Evolutionary conservation across 1,140 invertebrate species (phyloP).

Genomic region (Solen grandis): DNA sequence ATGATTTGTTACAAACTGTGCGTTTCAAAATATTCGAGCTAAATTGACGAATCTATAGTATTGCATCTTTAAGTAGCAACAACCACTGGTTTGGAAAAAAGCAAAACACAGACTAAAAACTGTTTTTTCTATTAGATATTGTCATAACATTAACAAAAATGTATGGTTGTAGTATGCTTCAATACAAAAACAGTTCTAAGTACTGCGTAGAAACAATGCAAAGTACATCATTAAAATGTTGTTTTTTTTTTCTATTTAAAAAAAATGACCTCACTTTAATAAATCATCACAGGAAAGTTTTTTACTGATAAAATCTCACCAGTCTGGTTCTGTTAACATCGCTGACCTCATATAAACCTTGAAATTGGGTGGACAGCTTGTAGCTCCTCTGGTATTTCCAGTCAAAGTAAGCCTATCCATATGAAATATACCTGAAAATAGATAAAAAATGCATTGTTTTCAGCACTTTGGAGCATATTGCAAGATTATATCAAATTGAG

Average conservation of each 20-base stretch:
- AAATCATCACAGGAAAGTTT: neutral
- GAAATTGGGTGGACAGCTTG: neutral
- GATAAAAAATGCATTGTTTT: neutral
- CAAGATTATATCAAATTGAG: neutral
- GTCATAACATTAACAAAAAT: neutral
- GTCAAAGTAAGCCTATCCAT: neutral
- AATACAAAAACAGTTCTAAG: neutral
- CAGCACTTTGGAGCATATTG: neutral
- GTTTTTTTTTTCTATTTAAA: neutral
- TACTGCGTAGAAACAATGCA: neutral
- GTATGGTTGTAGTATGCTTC: neutral
- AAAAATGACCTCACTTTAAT: neutral
- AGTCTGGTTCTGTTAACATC: neutral
- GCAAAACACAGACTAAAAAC: neutral
- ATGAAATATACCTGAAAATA: neutral
- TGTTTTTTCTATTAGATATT: neutral
- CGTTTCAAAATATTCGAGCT: too few relatives aligned
- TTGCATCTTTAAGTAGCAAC: neutral
- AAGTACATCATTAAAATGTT: neutral
- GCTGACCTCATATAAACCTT: neutral
- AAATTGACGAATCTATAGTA: too few relatives aligned
- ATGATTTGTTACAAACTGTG: too few relatives aligned
- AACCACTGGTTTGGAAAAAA: neutral
- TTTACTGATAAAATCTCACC: neutral
- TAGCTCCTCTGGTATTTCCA: neutral